phyloP scores from a whole-genome alignment of 1,140 invertebrate genomes.

The Lepidurus apus region DNA sequence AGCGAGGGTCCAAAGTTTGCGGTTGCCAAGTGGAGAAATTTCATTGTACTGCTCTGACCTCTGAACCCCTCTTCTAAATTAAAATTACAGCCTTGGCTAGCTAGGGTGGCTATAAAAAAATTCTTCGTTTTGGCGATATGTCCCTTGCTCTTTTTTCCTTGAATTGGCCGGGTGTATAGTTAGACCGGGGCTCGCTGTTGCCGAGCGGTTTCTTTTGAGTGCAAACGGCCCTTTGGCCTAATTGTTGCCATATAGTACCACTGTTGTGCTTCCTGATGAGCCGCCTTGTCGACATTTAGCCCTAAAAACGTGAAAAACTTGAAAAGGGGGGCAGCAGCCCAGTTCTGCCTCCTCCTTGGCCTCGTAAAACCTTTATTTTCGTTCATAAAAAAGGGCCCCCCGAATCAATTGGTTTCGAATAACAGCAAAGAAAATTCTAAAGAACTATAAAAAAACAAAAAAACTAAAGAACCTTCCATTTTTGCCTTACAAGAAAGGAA shows the following conservation, averaged over 20 bases:
- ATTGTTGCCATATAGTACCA: conserved; percentile 22
- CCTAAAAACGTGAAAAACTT: conserved; percentile 16
- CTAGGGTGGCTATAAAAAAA: neutral
- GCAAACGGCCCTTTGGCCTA: neutral
- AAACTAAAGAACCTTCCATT: neutral
- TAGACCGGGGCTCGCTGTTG: neutral
- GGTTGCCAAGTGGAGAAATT: neutral
- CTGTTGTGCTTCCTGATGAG: conserved; percentile 14
- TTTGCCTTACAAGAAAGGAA: no score
- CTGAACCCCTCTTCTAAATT: neutral
- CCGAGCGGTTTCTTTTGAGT: neutral
- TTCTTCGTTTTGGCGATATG: neutral
- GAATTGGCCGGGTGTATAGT: neutral
- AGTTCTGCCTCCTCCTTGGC: neutral
- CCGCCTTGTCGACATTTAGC: conserved; percentile 17
- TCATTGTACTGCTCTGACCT: neutral
- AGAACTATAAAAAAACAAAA: neutral
- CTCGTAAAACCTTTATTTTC: conserved; percentile 19
- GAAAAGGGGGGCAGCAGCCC: neutral
- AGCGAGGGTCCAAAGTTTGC: neutral
- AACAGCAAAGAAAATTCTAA: conserved; percentile 2
- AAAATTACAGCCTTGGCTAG: neutral
- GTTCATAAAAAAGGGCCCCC: conserved; percentile 1
- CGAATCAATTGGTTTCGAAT: conserved; percentile 22
- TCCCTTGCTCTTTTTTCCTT: conserved; percentile 11